Evolutionary conservation across 2,888 invertebrate species (phyloP).

Genomic region (Rhingia rostrata): DNA sequence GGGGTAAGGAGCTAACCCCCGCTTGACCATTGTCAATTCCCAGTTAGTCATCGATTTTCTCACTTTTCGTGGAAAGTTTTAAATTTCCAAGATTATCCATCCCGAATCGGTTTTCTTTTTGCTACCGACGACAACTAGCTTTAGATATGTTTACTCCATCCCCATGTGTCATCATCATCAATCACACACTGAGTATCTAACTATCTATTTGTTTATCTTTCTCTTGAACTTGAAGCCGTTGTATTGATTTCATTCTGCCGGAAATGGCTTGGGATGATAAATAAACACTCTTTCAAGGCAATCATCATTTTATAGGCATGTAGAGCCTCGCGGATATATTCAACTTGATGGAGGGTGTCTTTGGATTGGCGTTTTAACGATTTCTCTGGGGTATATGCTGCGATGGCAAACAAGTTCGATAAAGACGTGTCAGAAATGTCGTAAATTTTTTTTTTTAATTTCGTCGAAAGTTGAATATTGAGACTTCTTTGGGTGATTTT

Average conservation of each 20-base stretch:
- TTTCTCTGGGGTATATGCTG: background rate
- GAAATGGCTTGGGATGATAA: constrained; percentile 44
- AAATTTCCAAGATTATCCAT: constrained; percentile 24
- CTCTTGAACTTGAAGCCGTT: constrained; percentile 63
- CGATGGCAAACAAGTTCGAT: background rate
- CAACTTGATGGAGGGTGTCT: constrained; percentile 25
- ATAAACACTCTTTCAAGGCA: constrained; percentile 21
- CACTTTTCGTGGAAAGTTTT: constrained; percentile 30
- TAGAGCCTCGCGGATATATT: constrained; percentile 26
- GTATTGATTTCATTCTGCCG: constrained; percentile 56
- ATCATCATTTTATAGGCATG: constrained; percentile 15
- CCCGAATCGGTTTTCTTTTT: constrained; percentile 7
- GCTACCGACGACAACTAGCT: background rate
- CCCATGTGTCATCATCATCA: constrained; percentile 53
- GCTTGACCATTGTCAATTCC: constrained; percentile 39
- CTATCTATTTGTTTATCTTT: constrained; percentile 32
- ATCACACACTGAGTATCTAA: constrained; percentile 38
- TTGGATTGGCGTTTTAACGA: constrained; percentile 6
- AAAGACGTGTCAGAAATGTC: constrained; percentile 9
- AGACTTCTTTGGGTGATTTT: background rate
- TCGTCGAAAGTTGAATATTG: constrained; percentile 15
- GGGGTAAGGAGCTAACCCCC: constrained; percentile 2
- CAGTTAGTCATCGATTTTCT: constrained; percentile 41
- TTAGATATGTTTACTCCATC: constrained; percentile 38
- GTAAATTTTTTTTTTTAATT: constrained; percentile 2